Evolutionary conservation across 2,113 vertebrate species (phyloP), one percentile per base, ranked within the genome.

Genomic region (Empidonax traillii): DNA sequence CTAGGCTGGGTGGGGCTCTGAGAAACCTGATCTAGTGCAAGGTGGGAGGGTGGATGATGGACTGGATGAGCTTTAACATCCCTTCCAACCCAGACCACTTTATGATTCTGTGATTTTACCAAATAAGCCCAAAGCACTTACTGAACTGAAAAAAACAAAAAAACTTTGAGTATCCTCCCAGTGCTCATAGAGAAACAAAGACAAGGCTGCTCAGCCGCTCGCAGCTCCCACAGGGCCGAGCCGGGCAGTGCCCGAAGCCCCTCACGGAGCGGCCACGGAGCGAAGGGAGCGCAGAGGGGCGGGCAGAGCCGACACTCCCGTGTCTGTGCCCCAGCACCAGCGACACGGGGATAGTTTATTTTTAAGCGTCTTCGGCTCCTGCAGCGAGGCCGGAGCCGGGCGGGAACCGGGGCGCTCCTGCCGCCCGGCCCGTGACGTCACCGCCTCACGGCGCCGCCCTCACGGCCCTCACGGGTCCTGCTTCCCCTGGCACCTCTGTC

Each of bases 301-400:
- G 51, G 51, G 1, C 52, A 17, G 14, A 14, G 13, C 30, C 10
- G 4, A 4, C 20, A 5, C 62, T 25, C 2, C 31, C 4, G 0
- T 27, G 25, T 5, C 44, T 6, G 8, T 25, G 17, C 14, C 14
- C 1, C 59, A 8, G 59, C 17, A 11, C 3, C 41, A 5, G 23
- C 37, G 19, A 33, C 19, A 7, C 25, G 7, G 22, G 33, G 2
- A 0, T 6, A 3, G 4, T 9, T 35, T 2, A 7, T 2, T 17
- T 10, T 2, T 39, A 2, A 2, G 46, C 11, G 9, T 4, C 4
- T 3, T 27, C 13, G 0, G 3, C 1, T 8, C 13, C 3, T 7
- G 11, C 39, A 10, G 43, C 8, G 3, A 12, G 20, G 10, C 71
- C 59, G 1, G 30, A 5, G 1, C 30, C 24, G 3, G 5, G 12